Evolutionary conservation across 2,888 invertebrate species (phyloP), one percentile per base, ranked within the genome.

Genomic region (Oxystoma pomonae): DNA sequence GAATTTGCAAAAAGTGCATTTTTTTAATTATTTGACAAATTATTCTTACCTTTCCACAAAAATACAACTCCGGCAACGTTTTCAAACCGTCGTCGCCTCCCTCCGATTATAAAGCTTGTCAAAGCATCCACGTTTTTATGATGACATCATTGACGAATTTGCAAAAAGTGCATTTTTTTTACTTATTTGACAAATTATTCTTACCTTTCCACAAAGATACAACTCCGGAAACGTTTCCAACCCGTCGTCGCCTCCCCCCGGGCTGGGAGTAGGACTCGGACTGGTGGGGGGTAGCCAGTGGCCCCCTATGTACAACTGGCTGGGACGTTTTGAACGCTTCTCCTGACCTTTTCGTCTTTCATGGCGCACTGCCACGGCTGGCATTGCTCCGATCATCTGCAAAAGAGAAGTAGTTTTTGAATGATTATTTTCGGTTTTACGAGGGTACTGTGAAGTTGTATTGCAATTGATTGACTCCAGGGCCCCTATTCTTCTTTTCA

Each of bases 371-470:
- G 92, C 91, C 81, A 92, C 91, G 70, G 92, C 91, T 78, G 91
- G 91, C 91, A 92, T 91, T 67, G 92, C 91, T 72, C 91, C 91
- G 77, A 92, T 92, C 92, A 92, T 92, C 16, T 65, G 65, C n/a
- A 58, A 62, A 58, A 61, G 20, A n/a, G n/a, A n/a, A n/a, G n/a
- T n/a, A n/a, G n/a, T n/a, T n/a, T n/a, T n/a, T n/a, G n/a, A n/a
- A n/a, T n/a, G n/a, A n/a, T n/a, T n/a, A n/a, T n/a, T n/a, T n/a
- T n/a, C n/a, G n/a, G n/a, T n/a, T n/a, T n/a, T n/a, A n/a, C n/a
- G n/a, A n/a, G n/a, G n/a, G n/a, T n/a, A n/a, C n/a, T n/a, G n/a
- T n/a, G n/a, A n/a, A n/a, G n/a, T n/a, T n/a, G n/a, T n/a, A n/a
- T n/a, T n/a, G n/a, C n/a, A n/a, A n/a, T n/a, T n/a, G n/a, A n/a